Evolutionary conservation across 2,797 vertebrate genomes (phyloP), one percentile per base, ranked within the genome.

Genomic region (Perodicticus potto): DNA sequence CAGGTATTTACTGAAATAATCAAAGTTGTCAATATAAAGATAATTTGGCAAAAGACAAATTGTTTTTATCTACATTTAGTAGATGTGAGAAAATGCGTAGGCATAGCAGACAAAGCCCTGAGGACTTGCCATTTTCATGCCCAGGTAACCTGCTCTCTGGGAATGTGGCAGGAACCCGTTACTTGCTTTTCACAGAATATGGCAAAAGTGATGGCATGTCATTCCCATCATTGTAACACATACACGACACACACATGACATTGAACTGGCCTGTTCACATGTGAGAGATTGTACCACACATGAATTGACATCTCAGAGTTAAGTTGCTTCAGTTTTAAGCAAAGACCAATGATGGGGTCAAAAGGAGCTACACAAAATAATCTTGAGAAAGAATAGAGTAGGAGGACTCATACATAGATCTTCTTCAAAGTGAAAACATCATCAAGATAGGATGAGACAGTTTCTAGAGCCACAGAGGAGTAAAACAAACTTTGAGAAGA

Each of bases 1-100:
- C 59, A 93, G 69, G 6, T 78, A 67, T n/a, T 49, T 76, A 57
- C 23, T 43, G 61, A 92, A 85, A 69, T 84, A 23, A n/a, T 84
- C 65, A 12, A 93, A 82, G 34, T 86, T 85, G 65, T 91, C 73
- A 55, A 82, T 80, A 94, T 55, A 89, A 37, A 87, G 45, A 76
- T 90, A 83, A 85, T 77, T 86, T 76, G 22, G 22, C 59, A 93
- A 90, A 73, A 25, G 49, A 5, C 4, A 67, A 70, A 4, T 67
- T 76, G 45, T 45, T 76, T 49, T 19, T 93, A 55, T 78, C 61
- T 73, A 87, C 22, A 57, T 74, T 86, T 70, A 85, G 40, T 25
- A 90, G 20, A 76, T 49, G 34, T 70, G 32, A 77, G 59, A 88
- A 53, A 85, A 96, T 3, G 8, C 22, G 29, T 25, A 73, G 10